A percentile compares a stretch with the other conserved stretches of the same genome.
phyloP scores from a whole-genome alignment of 1,140 invertebrate species.

The Callitettix versicolor region DNA sequence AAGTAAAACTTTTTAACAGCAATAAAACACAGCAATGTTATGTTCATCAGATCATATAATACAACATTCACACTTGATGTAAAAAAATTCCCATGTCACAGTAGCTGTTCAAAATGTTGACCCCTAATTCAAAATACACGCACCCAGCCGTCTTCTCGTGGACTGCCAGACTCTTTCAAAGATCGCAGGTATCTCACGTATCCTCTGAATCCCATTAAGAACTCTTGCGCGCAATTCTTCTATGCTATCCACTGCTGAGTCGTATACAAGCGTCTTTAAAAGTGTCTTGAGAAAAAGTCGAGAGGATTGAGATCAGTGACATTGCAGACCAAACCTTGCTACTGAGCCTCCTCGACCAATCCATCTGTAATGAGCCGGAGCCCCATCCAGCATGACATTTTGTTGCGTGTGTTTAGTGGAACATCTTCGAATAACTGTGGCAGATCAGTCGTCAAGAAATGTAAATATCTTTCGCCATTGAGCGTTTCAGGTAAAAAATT shows the following conservation, averaged over 20 bases:
- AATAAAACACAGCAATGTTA: no score
- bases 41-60: no score
- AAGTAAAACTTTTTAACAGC: no score
- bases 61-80: no score
- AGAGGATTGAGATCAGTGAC: not conserved
- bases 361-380: not conserved
- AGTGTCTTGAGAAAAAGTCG: not conserved
- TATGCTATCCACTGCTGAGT: not conserved
- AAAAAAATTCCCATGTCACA: not conserved
- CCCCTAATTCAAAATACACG: not conserved
- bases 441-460: not conserved
- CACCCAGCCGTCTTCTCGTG: not conserved
- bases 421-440: not conserved
- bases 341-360: not conserved
- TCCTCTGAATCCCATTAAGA: not conserved
- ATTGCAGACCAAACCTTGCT: not conserved
- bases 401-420: not conserved
- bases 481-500: not conserved
- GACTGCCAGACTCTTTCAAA: not conserved
- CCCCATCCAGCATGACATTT: not conserved
- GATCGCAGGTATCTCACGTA: not conserved
- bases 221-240: not conserved
- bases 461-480: not conserved
- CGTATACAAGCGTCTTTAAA: not conserved
- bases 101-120: not conserved